Percentiles rank a stretch among this genome's conserved stretches.
Evolutionary conservation across 2,113 vertebrate species (phyloP).

Genomic region (Lampris megalopsis): DNA sequence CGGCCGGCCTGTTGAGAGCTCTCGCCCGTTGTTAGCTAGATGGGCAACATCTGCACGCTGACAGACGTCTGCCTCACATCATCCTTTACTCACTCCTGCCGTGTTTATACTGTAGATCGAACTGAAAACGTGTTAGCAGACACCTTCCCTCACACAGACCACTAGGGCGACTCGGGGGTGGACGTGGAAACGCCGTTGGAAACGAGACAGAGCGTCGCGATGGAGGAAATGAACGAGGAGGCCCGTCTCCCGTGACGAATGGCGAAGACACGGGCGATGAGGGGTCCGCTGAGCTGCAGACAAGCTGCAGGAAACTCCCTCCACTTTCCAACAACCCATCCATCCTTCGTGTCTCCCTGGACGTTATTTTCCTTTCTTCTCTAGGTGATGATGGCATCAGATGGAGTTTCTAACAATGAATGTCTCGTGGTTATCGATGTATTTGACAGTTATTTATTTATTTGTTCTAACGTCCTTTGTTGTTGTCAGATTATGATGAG

Average conservation of each 20-base stretch:
- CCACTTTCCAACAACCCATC: conserved; percentile 40
- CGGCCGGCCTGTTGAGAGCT: conserved; percentile 74
- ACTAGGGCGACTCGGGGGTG: conserved; percentile 27
- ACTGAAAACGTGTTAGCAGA: conserved; percentile 38
- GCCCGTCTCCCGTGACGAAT: not conserved
- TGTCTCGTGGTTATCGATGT: conserved; percentile 37
- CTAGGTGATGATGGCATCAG: conserved; percentile 44
- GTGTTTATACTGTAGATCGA: conserved; percentile 40
- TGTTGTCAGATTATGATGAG: conserved; percentile 39
- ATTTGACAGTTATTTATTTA: conserved; percentile 68
- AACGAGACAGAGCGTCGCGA: conserved; percentile 32
- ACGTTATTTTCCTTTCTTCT: conserved; percentile 35
- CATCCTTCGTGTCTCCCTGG: conserved; percentile 54
- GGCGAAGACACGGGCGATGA: conserved; percentile 14
- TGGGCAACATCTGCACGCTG: conserved; percentile 52
- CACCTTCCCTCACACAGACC: conserved; percentile 22
- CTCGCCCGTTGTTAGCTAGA: conserved; percentile 72
- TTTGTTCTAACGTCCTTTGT: conserved; percentile 51
- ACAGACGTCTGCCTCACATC: conserved; percentile 62
- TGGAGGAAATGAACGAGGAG: not conserved
- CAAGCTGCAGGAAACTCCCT: conserved; percentile 35
- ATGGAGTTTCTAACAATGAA: conserved; percentile 35
- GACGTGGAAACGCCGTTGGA: conserved; percentile 28
- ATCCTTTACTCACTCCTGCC: conserved; percentile 54
- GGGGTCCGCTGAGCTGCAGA: conserved; percentile 31